Base-by-base conservation (phyloP, 1,140 invertebrate species). In the Heliconius nattereri region DNA sequence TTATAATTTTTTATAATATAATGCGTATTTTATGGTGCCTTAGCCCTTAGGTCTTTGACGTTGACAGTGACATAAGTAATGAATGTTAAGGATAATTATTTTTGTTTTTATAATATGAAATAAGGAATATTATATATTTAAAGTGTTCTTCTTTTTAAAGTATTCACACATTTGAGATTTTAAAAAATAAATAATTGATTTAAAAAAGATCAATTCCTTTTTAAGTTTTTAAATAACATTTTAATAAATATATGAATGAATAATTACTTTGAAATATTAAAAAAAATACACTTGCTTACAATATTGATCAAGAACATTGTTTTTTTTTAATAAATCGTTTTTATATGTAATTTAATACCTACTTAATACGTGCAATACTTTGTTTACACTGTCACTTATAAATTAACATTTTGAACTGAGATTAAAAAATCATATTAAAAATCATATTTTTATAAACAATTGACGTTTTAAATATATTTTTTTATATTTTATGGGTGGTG, bases 401-500 rank as follows among this genome's bases (percentile, higher is more conserved):
- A 7, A 11, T n/a, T 2, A 57, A 60, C 8, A 23, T 23, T 60
- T 60, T n/a, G 20, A 20, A 54, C 20, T 7, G 52, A 57, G n/a
- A 57, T 57, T 57, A 23, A 57, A 8, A 11, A n/a, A n/a, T n/a
- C n/a, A n/a, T n/a, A 23, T 57, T 57, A 23, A 1, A 57, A 23
- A 11, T 6, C 7, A 54, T 54, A 57, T n/a, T 66, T 66, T 66
- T 66, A 66, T 29, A 60, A 60, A n/a, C n/a, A 60, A 60, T 60
- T 60, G n/a, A n/a, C 29, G 7, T 20, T 35, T 71, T 71, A 32
- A 37, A 71, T 35, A 49, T 76, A 49, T 71, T 52, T 77, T 77
- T 77, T 26, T 70, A 70, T n/a, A 23, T 70, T 78, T 35, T 52
- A 71, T 71, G 32, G 81, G 78, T 80, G 81, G 76, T 76, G 81